Conservation (phyloP, 1,140 invertebrate species). For the Drosophila murphyi region DNA sequence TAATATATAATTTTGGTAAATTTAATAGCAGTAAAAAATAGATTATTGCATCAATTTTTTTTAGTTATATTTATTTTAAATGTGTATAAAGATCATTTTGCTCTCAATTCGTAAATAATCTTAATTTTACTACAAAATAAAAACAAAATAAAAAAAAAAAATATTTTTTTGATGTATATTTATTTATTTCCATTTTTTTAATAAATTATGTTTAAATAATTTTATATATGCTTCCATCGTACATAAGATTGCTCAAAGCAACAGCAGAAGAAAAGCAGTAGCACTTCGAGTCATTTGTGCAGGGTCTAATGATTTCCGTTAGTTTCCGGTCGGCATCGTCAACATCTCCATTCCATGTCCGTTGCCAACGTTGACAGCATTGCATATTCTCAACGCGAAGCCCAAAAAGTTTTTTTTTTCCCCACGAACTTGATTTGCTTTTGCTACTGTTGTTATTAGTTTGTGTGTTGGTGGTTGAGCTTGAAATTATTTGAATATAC, state of each 20-base stretch:
- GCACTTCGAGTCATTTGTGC: conserved; percentile 75
- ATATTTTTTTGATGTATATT: background rate
- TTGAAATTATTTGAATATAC: conserved; percentile 55
- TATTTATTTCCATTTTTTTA: background rate
- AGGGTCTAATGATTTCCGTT: conserved; percentile 81
- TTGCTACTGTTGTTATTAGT: conserved; percentile 37
- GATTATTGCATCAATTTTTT: no score
- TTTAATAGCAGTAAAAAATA: no score
- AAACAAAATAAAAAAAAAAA: no score
- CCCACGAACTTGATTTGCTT: conserved; percentile 42
- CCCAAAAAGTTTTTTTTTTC: conserved; percentile 48
- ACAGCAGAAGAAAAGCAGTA: conserved; percentile 56
- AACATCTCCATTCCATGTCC: conserved; percentile 38
- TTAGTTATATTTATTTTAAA: background rate
- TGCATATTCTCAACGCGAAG: conserved; percentile 44
- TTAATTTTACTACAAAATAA: background rate
- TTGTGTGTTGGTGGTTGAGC: conserved; percentile 45
- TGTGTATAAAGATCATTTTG: background rate
- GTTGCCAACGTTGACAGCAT: conserved; percentile 25
- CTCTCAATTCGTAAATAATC: background rate
- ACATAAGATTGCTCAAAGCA: conserved; percentile 45
- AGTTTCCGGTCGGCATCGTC: conserved; percentile 73
- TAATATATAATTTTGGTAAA: no score
- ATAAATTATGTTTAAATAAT: background rate
- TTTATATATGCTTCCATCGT: conserved; percentile 18